Evolutionary conservation across 2,113 vertebrate species (phyloP).

Genomic region (human (Homo sapiens)): GRCh38 chr11:100428501-100429000

Average conservation of each 20-base stretch:
- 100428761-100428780: background rate
- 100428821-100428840: slow-evolving; percentile 42
- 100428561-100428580: background rate
- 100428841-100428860: background rate
- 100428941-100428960: slow-evolving; percentile 64
- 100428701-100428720: background rate
- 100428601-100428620: background rate
- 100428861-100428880: slow-evolving; percentile 44
- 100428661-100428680: background rate
- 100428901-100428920: slow-evolving; percentile 37
- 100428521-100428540: background rate
- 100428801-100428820: too few species aligned
- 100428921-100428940: slow-evolving; percentile 54
- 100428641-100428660: background rate
- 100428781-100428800: background rate
- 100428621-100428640: slow-evolving; percentile 3
- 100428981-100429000: background rate
- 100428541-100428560: background rate
- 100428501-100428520: background rate
- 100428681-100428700: background rate
- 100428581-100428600: background rate
- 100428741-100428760: background rate
- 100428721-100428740: background rate
- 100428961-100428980: slow-evolving; percentile 61
- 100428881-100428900: slow-evolving; percentile 54